Base-by-base conservation (phyloP, 2,113 vertebrate species). In the Chrysochloris asiatica region DNA sequence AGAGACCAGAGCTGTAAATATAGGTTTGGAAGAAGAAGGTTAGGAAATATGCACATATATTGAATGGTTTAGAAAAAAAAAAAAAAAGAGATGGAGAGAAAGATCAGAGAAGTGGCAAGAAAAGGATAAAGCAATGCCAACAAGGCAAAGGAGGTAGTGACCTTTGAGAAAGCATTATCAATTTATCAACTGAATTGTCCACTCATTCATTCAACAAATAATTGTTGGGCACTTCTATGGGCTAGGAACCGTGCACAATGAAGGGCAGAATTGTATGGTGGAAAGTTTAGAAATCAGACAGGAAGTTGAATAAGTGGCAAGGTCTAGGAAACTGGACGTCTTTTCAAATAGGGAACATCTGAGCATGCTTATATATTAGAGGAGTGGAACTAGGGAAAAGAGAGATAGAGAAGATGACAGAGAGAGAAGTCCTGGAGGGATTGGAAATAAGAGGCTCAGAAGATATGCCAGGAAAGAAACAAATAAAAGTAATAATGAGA, bases 21-120 rank as follows among this genome's bases (percentile, higher is more conserved):
- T 0, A 87, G 28, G 26, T 75, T 75, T 89, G 85, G 76, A 30
- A 63, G 43, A 63, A 24, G 67, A 22, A 63, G 17, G 73, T 83
- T 80, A 67, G 76, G 71, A 69, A 93, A 94, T 9, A 59, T 2
- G 9, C 59, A 90, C n/a, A 79, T 78, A 75, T 87, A 78, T 82
- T 85, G 28, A 84, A 78, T 16, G 13, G 38, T 11, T 16, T 26
- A 48, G 30, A 30, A 11, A 13, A 59, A 28, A 56, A 41, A 48
- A 30, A 30, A 11, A 13, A 59, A 28, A 56, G n/a, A 75, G 76
- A 83, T 21, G 54, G 41, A 59, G 80, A 83, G 38, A 59, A 83
- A 83, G 38, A 84, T 75, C 50, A 80, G 48, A 73, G 75, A 75
- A 83, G 38, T 19, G 45, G 47, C 22, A 83, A 36, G 85, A 67